Percentiles rank a stretch among this genome's conserved stretches.
These are phyloP conservation scores for Ploceus nigricollis DNA, from an alignment of 2,113 vertebrate genomes.

Conservation along the genomic window DNA sequence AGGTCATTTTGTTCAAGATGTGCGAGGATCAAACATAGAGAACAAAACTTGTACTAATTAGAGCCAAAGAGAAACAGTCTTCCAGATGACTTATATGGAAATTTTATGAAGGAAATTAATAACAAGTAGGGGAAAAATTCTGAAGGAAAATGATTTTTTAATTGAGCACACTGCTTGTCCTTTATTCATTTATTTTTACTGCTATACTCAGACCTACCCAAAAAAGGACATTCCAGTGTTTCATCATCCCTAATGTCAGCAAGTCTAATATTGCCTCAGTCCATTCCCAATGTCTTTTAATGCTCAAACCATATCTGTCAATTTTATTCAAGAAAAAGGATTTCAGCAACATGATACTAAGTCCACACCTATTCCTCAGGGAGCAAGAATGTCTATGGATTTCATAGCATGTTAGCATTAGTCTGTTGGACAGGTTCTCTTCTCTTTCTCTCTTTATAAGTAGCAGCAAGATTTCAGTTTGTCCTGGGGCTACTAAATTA, in stretches of 20 bases:
- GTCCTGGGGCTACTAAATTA: background rate
- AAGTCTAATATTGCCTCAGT: background rate
- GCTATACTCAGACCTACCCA: background rate
- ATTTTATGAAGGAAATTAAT: background rate
- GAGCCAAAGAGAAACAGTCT: background rate
- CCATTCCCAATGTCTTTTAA: background rate
- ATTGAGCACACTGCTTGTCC: background rate
- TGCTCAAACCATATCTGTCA: background rate
- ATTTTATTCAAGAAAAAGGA: background rate
- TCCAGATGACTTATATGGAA: accelerated
- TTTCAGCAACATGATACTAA: background rate
- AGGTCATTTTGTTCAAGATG: background rate
- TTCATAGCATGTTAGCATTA: background rate
- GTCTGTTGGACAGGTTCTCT: background rate
- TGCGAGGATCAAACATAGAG: background rate
- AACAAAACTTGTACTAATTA: background rate
- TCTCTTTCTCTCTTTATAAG: background rate
- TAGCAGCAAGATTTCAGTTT: constrained; percentile 1
- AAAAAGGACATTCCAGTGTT: background rate
- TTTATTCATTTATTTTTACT: background rate
- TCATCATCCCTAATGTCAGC: background rate
- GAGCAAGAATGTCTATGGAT: background rate
- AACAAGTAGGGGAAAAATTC: background rate
- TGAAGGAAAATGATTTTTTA: background rate
- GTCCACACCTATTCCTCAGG: background rate